A percentile compares a stretch with the other conserved stretches of the same genome.
Evolutionary conservation across 2,888 invertebrate species (phyloP).

Genomic region (Leucoma salicis): DNA sequence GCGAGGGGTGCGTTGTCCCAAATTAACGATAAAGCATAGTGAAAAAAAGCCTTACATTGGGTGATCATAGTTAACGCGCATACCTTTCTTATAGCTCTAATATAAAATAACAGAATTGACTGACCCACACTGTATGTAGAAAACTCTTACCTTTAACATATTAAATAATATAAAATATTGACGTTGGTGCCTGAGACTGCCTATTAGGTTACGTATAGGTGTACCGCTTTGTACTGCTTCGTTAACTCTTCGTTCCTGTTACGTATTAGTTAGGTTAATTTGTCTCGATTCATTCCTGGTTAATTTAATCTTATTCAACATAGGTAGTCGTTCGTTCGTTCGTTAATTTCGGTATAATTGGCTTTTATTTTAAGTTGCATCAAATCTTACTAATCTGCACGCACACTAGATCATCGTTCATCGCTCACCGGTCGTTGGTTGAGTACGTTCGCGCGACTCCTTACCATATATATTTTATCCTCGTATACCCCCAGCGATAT

Average conservation of each 20-base stretch:
- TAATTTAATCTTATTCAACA: constrained; percentile 36
- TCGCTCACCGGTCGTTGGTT: constrained; percentile 14
- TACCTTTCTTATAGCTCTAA: constrained; percentile 73
- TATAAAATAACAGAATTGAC: constrained; percentile 59
- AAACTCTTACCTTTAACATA: constrained; percentile 57
- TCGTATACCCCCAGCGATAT: constrained; percentile 20
- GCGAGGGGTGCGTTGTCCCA: constrained; percentile 72
- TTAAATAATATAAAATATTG: constrained; percentile 58
- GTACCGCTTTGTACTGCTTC: constrained; percentile 48
- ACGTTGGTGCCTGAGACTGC: constrained; percentile 65
- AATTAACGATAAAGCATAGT: constrained; percentile 70
- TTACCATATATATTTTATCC: constrained; percentile 7
- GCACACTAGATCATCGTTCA: constrained; percentile 10
- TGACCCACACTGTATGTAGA: constrained; percentile 66
- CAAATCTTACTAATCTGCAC: constrained; percentile 27
- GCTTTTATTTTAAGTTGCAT: constrained; percentile 26
- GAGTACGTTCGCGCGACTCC: constrained; percentile 11
- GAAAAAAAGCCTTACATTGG: constrained; percentile 70
- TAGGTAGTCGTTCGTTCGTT: constrained; percentile 45
- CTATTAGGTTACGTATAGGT: constrained; percentile 69
- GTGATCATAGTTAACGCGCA: constrained; percentile 75
- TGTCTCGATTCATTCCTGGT: constrained; percentile 73
- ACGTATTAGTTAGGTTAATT: constrained; percentile 73
- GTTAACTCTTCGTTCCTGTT: constrained; percentile 64
- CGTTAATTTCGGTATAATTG: constrained; percentile 47